phyloP scores from a whole-genome alignment of 2,113 vertebrate species.

The Rhineura floridana region DNA sequence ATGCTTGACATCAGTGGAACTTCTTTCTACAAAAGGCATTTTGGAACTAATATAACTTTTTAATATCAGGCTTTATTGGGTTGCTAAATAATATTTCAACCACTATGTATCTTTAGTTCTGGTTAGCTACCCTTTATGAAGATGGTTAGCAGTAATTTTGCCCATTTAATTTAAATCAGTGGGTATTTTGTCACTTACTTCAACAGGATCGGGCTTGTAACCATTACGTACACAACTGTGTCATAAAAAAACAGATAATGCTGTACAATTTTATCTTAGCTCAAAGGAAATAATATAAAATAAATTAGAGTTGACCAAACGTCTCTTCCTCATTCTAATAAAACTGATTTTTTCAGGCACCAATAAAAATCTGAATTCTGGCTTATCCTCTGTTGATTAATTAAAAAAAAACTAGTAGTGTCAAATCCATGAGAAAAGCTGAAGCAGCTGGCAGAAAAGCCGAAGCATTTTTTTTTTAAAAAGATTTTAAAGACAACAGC shows the following conservation, averaged over 20 bases:
- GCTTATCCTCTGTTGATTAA: slow-evolving; percentile 21
- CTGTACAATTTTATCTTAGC: not conserved
- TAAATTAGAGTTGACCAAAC: not conserved
- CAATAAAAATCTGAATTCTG: slow-evolving; percentile 23
- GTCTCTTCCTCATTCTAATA: slow-evolving; percentile 14
- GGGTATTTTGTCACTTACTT: not conserved
- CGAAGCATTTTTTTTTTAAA: not conserved
- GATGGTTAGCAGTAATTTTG: not conserved
- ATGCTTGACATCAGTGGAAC: not conserved
- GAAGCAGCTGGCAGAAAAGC: slow-evolving; percentile 27
- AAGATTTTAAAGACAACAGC: slow-evolving; percentile 2
- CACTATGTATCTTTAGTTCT: not conserved
- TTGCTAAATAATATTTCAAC: not conserved
- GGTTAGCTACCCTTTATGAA: not conserved
- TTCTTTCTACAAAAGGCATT: not conserved
- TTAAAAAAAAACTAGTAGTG: slow-evolving; percentile 26
- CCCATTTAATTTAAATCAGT: slow-evolving; percentile 10
- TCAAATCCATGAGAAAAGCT: slow-evolving; percentile 35
- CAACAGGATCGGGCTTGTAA: not conserved
- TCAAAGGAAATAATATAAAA: slow-evolving; percentile 13
- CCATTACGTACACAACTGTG: not conserved
- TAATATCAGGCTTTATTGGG: not conserved
- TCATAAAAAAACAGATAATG: slow-evolving; percentile 1
- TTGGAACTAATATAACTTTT: not conserved
- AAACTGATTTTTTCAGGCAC: not conserved